Evolutionary conservation across 1,140 invertebrate genomes (phyloP).

Genomic region (Zaprionus ghesquierei): DNA sequence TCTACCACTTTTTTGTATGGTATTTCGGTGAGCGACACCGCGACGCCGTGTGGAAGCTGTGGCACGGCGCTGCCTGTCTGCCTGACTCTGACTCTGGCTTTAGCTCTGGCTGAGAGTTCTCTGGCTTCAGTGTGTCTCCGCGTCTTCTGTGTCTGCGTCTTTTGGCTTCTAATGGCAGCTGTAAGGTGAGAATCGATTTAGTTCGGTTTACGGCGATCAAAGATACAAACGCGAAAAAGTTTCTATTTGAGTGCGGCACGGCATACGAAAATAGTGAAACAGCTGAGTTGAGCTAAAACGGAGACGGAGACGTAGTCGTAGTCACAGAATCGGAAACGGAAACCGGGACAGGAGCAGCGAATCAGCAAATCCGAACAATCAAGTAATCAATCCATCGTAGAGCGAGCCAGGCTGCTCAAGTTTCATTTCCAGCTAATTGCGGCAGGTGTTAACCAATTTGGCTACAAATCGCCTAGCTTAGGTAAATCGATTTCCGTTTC

Average conservation of each 20-base stretch:
- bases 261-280: constrained; percentile 24
- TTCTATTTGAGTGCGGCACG: constrained; percentile 50
- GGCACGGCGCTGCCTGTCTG: constrained; percentile 49
- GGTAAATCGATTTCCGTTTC: constrained; percentile 71
- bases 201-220: constrained; percentile 81
- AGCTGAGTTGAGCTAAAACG: constrained; percentile 3
- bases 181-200: constrained; percentile 82
- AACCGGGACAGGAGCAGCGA: neutral
- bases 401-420: neutral
- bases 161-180: constrained; percentile 81
- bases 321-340: neutral
- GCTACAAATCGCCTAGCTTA: constrained; percentile 33
- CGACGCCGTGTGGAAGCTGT: constrained; percentile 43
- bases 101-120: constrained; percentile 9
- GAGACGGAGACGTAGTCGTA: neutral
- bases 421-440: constrained; percentile 39
- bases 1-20: constrained; percentile 25
- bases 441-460: constrained; percentile 57
- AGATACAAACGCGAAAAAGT: constrained; percentile 82
- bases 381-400: neutral
- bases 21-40: constrained; percentile 47
- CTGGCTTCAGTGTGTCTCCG: constrained; percentile 25
- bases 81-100: constrained; percentile 11
- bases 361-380: neutral
- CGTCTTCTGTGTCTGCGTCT: constrained; percentile 57